Conservation (phyloP, 2,797 vertebrate species). For the Spea hammondii region DNA sequence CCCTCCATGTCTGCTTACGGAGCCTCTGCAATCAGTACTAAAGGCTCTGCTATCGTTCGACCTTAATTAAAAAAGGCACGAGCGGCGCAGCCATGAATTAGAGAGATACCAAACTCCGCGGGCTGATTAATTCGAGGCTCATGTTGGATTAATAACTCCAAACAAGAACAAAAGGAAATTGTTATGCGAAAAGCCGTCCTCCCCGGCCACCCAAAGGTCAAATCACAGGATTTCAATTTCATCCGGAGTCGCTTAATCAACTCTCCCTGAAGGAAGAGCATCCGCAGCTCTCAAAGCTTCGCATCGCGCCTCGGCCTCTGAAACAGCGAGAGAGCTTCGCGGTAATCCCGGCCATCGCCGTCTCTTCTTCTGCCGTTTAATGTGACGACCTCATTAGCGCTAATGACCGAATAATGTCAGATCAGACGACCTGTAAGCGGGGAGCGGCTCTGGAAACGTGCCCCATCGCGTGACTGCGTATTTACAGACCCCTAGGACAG, state of each 20-base stretch:
- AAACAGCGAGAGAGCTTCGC: conserved; percentile 68
- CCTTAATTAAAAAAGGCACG: conserved; percentile 95
- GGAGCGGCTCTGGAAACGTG: background rate
- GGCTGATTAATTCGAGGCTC: conserved; percentile 82
- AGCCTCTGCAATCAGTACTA: conserved; percentile 73
- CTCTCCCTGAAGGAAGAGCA: conserved; percentile 77
- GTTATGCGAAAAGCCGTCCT: conserved; percentile 80
- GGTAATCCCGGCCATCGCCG: conserved; percentile 68
- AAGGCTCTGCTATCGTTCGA: conserved; percentile 78
- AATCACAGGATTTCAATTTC: conserved; percentile 84
- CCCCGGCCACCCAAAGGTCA: conserved; percentile 82
- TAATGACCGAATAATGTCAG: conserved; percentile 61
- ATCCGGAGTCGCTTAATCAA: conserved; percentile 83
- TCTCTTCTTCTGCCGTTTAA: conserved; percentile 54
- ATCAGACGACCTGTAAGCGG: conserved; percentile 8
- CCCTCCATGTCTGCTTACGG: conserved; percentile 73
- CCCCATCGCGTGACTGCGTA: background rate
- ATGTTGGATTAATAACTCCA: conserved; percentile 84
- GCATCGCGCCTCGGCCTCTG: conserved; percentile 69
- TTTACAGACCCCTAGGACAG: background rate
- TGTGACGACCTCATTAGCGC: conserved; percentile 64
- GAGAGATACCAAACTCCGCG: conserved; percentile 80
- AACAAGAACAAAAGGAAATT: conserved; percentile 84
- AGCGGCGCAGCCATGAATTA: conserved; percentile 87
- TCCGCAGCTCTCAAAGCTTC: conserved; percentile 73